Evolutionary conservation across 2,797 vertebrate species (phyloP), one percentile per base, ranked within the genome.

Genomic region (Menidia menidia): DNA sequence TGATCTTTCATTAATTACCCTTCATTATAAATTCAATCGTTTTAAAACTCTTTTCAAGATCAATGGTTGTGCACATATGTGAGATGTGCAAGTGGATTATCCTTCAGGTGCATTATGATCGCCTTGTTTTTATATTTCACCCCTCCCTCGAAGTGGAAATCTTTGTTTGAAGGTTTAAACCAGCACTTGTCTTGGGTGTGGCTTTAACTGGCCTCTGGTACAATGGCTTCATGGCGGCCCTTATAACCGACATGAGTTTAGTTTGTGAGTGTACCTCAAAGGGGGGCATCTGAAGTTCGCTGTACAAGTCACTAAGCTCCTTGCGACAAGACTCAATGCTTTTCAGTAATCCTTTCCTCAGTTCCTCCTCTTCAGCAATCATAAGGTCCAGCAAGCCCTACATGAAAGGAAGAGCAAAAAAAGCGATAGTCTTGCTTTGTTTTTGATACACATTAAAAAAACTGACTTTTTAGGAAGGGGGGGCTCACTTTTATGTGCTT

Each of bases 301-400:
- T 64, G 77, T 93, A 96, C 71, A 99, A 85, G 0, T 15, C 3
- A 0, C 48, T 72, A 1, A 97, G 83, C 59, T 98, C 96, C 47
- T 94, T 93, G 4, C 87, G 93, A 68, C 93, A 96, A 4, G 83
- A 0, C 0, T 92, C 80, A 0, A 98, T 97, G 84, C 88, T 96
- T 65, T 86, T 94, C 54, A 96, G 4, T 33, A 99, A 85, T 8
- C 95, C 92, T 9, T 93, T 93, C 80, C 93, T 96, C 43, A 99
- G 92, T 9, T 67, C 89, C 48, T 96, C 93, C 78, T 99, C 97
- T 69, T 99, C 97, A 0, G 91, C 90, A 0, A 99, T 96, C 97
- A 99, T 99, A 85, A 95, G 90, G 59, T 96, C 96, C 82, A 99
- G 83, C 41, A 99, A 93, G 8, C 85, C 82, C 97, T 99, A 60